Evolutionary conservation across 2,113 vertebrate genomes (phyloP), one percentile per base, ranked within the genome.

Genomic region (Clarias magur): DNA sequence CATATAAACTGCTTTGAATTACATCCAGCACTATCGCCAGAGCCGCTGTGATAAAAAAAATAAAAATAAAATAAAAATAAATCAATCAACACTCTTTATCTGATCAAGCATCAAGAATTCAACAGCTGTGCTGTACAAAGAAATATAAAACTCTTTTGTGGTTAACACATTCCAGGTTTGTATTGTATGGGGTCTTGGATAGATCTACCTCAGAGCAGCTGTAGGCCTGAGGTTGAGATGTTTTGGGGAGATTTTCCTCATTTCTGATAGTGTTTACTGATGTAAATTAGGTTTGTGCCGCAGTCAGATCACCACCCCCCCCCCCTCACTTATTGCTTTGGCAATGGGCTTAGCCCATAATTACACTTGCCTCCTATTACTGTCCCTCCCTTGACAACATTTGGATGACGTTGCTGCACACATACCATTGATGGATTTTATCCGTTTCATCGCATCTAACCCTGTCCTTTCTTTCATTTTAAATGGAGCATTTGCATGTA

Each of bases 401-500:
- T 87, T 25, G 11, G 59, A 83, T 83, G 81, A 83, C 72, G 82
- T 79, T 15, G 60, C 27, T 42, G 30, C 72, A 57, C 81, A 75
- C 86, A 85, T 68, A 82, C 85, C 89, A 75, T 79, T 70, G 82
- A 48, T 68, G 30, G 27, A 19, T 70, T 85, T 86, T 84, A 81
- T 78, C 83, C 38, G 60, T 87, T 80, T 73, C 62, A 91, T 93
- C 90, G 17, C 88, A 84, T 83, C 92, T 91, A 86, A 89, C 92
- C 70, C 91, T 87, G 91, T 92, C 90, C 57, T 73, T 81, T 85
- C 89, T 89, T 86, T 91, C 87, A 87, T 82, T 84, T 93, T 90
- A 93, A 95, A 94, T 93, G 89, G 93, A 84, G 90, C 92, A 88
- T 94, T 93, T 81, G 86, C 88, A 85, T 89, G 57, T 88, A 88